A percentile compares a stretch with the other conserved stretches of the same genome.
These are phyloP conservation scores for Vespertilio murinus DNA, from an alignment of 2,797 vertebrate genomes.

Conservation along the genomic window DNA sequence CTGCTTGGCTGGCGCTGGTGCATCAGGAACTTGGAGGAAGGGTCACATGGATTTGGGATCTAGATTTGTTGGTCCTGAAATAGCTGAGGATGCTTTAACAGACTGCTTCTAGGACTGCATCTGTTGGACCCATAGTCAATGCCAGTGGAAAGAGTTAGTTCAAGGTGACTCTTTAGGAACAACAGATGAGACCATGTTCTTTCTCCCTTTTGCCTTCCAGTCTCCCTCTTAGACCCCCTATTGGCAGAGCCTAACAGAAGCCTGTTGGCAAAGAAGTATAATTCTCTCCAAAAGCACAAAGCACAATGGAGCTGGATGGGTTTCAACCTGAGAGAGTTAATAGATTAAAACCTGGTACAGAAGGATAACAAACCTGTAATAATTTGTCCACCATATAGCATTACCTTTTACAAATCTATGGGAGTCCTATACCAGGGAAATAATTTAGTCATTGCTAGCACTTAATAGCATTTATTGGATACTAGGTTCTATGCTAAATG, in stretches of 20 bases:
- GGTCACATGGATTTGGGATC: neutral
- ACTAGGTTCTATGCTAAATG: neutral
- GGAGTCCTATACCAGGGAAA: neutral
- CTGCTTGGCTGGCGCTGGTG: neutral
- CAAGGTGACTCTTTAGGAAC: neutral
- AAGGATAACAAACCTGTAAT: conserved; percentile 7
- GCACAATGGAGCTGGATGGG: neutral
- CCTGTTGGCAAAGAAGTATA: neutral
- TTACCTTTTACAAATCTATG: neutral
- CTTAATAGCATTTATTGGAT: neutral
- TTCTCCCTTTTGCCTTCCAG: neutral
- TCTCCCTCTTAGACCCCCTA: no score
- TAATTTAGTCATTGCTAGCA: neutral
- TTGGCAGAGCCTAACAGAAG: neutral
- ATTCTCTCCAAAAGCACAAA: neutral
- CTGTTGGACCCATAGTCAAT: neutral
- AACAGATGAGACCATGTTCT: neutral
- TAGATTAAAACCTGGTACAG: neutral
- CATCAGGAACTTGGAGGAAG: neutral
- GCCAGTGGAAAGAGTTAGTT: neutral
- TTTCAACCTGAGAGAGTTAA: neutral
- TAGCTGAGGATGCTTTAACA: neutral
- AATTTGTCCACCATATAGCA: neutral
- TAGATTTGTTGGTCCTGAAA: neutral
- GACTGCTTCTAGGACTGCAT: neutral